Conservation (phyloP, 1,140 invertebrate genomes). For the Mactra quadrangularis region DNA sequence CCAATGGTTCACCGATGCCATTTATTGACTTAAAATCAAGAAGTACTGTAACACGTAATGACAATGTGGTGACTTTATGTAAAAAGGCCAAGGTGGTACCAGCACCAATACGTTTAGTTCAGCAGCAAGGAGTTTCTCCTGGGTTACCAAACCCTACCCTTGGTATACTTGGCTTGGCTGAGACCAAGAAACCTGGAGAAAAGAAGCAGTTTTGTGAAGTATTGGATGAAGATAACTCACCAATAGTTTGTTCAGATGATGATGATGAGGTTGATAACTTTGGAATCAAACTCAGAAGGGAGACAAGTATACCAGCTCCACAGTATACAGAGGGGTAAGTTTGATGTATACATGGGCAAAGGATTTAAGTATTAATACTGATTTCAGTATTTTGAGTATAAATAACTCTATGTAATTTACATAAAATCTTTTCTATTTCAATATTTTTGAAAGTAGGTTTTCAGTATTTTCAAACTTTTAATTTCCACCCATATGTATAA, state of each 20-base stretch:
- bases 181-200: background rate
- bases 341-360: background rate
- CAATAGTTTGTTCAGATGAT: background rate
- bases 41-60: too few species aligned
- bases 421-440: background rate
- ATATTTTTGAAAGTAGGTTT: too few species aligned
- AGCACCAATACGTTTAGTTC: too few species aligned
- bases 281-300: conserved; percentile 8
- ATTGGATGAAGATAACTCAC: background rate
- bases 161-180: background rate
- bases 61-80: too few species aligned
- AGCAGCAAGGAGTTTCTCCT: background rate
- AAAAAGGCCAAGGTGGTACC: too few species aligned
- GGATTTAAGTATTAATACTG: too few species aligned
- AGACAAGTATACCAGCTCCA: background rate
- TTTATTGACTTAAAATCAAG: too few species aligned
- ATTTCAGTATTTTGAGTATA: too few species aligned
- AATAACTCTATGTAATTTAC: too few species aligned
- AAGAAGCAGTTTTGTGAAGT: background rate
- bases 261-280: background rate
- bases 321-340: background rate
- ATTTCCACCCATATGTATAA: too few species aligned
- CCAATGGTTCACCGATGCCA: too few species aligned
- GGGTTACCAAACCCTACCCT: conserved; percentile 13
- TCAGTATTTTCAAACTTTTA: too few species aligned